A percentile compares a stretch with the other conserved stretches of the same genome.
Evolutionary conservation across 1,140 invertebrate species (phyloP).

Genomic region (Panagrolaimus sp.): DNA sequence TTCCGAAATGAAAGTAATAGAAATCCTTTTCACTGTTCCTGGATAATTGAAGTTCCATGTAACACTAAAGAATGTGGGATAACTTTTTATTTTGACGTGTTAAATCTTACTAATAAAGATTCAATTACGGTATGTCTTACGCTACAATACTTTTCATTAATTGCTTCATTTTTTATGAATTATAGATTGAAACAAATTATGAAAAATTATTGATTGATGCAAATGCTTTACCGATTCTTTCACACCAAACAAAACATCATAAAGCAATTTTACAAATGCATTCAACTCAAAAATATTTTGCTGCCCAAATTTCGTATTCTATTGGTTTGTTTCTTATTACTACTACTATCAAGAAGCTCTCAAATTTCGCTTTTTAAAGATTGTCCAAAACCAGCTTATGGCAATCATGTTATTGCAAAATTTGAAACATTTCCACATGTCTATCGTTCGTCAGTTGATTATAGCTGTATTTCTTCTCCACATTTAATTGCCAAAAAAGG

Average conservation of each 20-base stretch:
- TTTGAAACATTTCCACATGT: background rate
- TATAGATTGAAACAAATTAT: slow-evolving; percentile 1
- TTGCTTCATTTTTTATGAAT: background rate
- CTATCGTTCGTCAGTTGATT: slow-evolving; percentile 10
- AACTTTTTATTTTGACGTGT: slow-evolving; percentile 25
- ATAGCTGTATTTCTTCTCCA: slow-evolving; percentile 11
- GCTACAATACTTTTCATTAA: background rate
- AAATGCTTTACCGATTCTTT: background rate
- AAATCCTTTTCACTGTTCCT: slow-evolving; percentile 24
- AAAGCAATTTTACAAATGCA: slow-evolving; percentile 6
- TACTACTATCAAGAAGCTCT: background rate
- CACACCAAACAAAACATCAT: background rate
- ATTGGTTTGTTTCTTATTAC: background rate
- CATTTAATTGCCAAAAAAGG: slow-evolving; percentile 1
- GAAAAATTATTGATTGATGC: slow-evolving; percentile 1
- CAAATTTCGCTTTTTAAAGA: background rate
- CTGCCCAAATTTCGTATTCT: background rate
- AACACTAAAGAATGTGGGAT: background rate
- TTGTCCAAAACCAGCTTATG: background rate
- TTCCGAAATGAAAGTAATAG: slow-evolving; percentile 9
- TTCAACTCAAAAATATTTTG: slow-evolving; percentile 2
- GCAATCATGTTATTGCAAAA: background rate
- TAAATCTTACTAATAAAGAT: slow-evolving; percentile 24
- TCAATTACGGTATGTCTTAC: slow-evolving; percentile 18
- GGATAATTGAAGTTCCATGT: slow-evolving; percentile 24